Base-by-base conservation (phyloP, 2,113 vertebrate genomes). In the Coregonus clupeaformis region DNA sequence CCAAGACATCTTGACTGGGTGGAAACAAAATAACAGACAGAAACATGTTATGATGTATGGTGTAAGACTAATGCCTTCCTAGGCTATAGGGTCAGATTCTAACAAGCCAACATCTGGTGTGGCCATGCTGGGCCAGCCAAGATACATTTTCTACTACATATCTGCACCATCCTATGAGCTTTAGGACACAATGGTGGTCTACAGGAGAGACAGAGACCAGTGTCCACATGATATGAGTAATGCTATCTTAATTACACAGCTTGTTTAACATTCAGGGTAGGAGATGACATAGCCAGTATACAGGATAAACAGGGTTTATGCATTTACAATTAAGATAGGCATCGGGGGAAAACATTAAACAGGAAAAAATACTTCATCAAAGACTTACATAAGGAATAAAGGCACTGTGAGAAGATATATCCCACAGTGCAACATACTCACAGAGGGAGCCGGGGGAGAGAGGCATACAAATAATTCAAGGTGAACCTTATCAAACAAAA, bases 11-110 rank as follows among this genome's bases (percentile, higher is more conserved):
- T 52, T 73, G 36, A 76, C 2, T 75, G 30, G 77, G 29, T 80
- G 78, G 75, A 81, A 84, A 82, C 81, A 89, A 86, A 90, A 89
- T 85, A 90, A 72, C 1, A 78, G 82, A 71, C 1, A 75, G 82
- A 75, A 73, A 66, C 72, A 69, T 74, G 74, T 72, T 52, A 72
- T 77, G 75, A 80, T 68, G 73, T 68, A 73, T 76, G 81, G 77
- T 76, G 81, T 76, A 86, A 90, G 92, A 93, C 85, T 87, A 91
- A 94, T 85, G 82, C n/a, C 88, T 91, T 89, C 83, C 86, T 73
- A 32, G 89, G 82, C 63, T 80, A 68, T 87, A 80, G 86, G 92
- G 92, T 92, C 89, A 89, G 77, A 80, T 64, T 77, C 77, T 71
- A 69, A 86, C 78, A 82, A 78, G 83, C 83, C 79, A 78, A 85